A percentile compares a stretch with the other conserved stretches of the same genome.
Evolutionary conservation across 2,888 invertebrate genomes (phyloP).

Genomic region (Idaea biselata): DNA sequence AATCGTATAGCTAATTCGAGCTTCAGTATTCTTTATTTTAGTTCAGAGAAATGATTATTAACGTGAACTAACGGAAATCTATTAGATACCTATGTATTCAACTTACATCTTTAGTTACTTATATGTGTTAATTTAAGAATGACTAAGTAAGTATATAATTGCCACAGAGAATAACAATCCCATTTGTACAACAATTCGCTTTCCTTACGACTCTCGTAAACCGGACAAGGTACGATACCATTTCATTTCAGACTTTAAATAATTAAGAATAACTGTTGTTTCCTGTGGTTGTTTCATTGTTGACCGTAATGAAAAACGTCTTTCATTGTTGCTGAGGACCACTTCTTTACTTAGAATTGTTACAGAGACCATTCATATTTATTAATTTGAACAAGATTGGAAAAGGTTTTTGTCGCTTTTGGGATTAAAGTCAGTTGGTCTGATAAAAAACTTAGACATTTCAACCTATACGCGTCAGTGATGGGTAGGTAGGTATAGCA

Average conservation of each 20-base stretch:
- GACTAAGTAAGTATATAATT: neutral
- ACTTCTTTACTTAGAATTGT: neutral
- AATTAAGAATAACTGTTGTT: slow-evolving; percentile 1
- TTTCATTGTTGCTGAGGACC: neutral
- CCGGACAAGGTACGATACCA: slow-evolving; percentile 1
- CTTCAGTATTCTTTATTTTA: no score
- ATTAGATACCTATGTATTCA: neutral
- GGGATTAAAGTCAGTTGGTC: neutral
- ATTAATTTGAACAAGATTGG: neutral
- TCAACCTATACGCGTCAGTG: no score
- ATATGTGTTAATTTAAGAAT: no score
- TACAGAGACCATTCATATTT: neutral
- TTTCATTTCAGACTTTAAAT: slow-evolving; percentile 2
- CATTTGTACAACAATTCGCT: neutral
- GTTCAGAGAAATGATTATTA: no score
- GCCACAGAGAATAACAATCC: neutral
- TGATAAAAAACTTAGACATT: no score
- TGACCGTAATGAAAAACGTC: neutral
- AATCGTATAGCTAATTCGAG: no score
- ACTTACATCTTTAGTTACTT: slow-evolving; percentile 1
- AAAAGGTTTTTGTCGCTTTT: neutral
- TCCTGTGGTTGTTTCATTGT: no score
- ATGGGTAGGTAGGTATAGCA: no score
- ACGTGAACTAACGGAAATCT: no score
- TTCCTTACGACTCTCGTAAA: neutral